Conservation (phyloP, 2,797 vertebrate genomes). For the Gouania willdenowi region DNA sequence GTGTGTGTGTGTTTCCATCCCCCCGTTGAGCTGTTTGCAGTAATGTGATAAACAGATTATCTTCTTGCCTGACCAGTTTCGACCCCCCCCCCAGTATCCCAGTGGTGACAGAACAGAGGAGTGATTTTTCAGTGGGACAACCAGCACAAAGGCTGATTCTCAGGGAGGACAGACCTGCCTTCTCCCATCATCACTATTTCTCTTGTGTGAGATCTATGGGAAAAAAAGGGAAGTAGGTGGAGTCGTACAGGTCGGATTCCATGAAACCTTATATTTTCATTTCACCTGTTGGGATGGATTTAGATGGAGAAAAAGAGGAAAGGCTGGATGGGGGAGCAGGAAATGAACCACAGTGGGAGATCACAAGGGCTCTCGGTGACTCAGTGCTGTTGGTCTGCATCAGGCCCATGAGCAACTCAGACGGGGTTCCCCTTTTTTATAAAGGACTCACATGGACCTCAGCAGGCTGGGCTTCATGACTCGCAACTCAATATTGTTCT, state of each 20-base stretch:
- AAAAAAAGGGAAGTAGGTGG: conserved; percentile 25
- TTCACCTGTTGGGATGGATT: conserved; percentile 53
- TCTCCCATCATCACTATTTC: conserved; percentile 1
- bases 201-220: conserved; percentile 6
- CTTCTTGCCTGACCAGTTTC: conserved; percentile 10
- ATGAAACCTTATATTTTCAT: conserved; percentile 38
- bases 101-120: conserved; percentile 35
- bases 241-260: conserved; percentile 45
- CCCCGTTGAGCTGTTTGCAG: no score
- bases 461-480: conserved; percentile 27
- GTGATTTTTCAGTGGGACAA: conserved; percentile 27
- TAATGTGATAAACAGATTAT: background rate
- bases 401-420: conserved; percentile 1
- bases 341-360: conserved; percentile 27
- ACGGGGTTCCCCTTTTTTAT: background rate
- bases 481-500: conserved; percentile 36
- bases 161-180: conserved; percentile 30
- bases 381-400: conserved; percentile 16
- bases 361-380: conserved; percentile 21
- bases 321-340: conserved; percentile 10
- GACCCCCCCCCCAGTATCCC: background rate
- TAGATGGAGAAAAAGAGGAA: background rate
- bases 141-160: conserved; percentile 52
- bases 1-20: no score
- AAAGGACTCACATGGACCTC: conserved; percentile 2